Evolutionary conservation across 92 coral and sea anemone species (phyloP).

Genomic region (Siderastrea siderea): DNA sequence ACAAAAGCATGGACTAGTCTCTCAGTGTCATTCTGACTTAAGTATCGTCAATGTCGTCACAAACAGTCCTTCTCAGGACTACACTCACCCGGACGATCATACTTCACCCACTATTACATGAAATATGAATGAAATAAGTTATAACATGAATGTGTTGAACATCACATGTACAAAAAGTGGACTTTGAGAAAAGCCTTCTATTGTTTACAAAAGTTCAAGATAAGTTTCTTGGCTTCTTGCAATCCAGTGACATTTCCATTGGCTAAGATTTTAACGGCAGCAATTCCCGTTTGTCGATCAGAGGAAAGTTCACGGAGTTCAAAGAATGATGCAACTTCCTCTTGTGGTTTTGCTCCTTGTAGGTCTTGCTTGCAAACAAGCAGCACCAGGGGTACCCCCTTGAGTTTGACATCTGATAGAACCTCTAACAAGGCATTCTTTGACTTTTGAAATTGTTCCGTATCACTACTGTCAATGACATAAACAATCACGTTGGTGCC

Average conservation of each 20-base stretch:
- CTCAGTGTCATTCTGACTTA: too few species aligned
- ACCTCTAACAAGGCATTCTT: constrained; percentile 70
- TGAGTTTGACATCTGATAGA: constrained; percentile 71
- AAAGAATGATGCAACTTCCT: constrained; percentile 70
- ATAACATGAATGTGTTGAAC: too few species aligned
- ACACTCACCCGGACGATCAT: too few species aligned
- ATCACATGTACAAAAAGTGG: background rate
- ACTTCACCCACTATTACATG: too few species aligned
- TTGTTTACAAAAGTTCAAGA: constrained; percentile 67
- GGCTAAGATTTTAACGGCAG: constrained; percentile 73
- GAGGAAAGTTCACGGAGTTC: constrained; percentile 49
- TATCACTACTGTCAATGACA: constrained; percentile 80
- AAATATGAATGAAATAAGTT: too few species aligned
- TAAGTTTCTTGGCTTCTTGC: constrained; percentile 69
- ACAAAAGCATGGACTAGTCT: too few species aligned
- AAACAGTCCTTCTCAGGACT: too few species aligned
- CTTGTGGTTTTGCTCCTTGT: constrained; percentile 66
- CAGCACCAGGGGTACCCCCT: constrained; percentile 84
- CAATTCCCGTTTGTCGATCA: constrained; percentile 58
- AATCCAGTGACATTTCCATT: constrained; percentile 64
- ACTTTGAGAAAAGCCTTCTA: background rate
- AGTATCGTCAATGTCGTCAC: too few species aligned
- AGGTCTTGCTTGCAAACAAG: constrained; percentile 85
- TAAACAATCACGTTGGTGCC: constrained; percentile 81
- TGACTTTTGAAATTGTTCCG: constrained; percentile 79